Conservation (phyloP, 2,888 invertebrate species). For the Buathra laborator region DNA sequence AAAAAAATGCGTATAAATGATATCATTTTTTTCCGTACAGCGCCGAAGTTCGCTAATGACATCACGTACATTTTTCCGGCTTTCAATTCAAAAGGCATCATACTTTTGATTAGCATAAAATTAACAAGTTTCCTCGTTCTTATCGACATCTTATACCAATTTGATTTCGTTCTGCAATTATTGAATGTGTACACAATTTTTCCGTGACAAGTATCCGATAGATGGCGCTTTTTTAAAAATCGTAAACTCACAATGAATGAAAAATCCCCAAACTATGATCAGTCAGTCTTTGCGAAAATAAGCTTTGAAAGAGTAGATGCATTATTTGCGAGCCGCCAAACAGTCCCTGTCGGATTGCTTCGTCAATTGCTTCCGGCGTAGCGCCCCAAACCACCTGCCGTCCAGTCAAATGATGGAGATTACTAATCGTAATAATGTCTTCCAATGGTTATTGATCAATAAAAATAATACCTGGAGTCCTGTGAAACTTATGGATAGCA, state of each 20-base stretch:
- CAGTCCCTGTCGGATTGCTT: neutral
- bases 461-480: conserved; percentile 27
- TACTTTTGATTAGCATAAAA: conserved; percentile 11
- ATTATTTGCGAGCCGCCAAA: neutral
- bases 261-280: neutral
- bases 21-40: neutral
- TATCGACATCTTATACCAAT: conserved; percentile 18
- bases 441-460: neutral
- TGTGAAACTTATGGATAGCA: conserved; percentile 27
- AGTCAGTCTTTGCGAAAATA: conserved; percentile 5
- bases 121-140: neutral
- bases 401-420: neutral
- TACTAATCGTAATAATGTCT: neutral
- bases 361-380: neutral
- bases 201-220: neutral
- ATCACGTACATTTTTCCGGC: conserved; percentile 10
- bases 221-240: too few species aligned
- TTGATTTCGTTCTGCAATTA: neutral
- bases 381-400: neutral
- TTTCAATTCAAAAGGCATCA: neutral
- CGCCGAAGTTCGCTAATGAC: conserved; percentile 22
- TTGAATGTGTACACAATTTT: neutral
- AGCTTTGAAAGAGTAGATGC: conserved; percentile 23
- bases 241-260: neutral
- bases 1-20: neutral